Percentiles rank a stretch among this genome's conserved stretches.
Conservation (phyloP, 64 coral and sea anemone genomes). For the Montipora foliosa region DNA sequence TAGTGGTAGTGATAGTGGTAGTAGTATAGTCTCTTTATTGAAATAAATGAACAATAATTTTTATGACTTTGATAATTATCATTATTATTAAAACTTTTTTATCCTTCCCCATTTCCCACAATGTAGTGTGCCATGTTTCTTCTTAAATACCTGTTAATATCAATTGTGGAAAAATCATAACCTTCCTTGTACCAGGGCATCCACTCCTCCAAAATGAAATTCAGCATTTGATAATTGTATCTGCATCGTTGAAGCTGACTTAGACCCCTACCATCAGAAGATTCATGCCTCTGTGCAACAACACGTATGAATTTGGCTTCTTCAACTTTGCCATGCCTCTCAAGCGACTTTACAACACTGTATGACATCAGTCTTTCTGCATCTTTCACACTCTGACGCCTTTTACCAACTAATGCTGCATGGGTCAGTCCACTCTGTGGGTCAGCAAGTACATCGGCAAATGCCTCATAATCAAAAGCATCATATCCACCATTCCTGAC, state of each 20-base stretch:
- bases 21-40: no score
- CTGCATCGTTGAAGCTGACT: slow-evolving; percentile 30
- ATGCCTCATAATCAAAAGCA: not conserved
- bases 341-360: slow-evolving; percentile 30
- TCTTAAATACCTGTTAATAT: not conserved
- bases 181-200: slow-evolving; percentile 43
- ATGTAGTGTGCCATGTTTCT: no score
- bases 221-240: slow-evolving; percentile 63
- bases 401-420: slow-evolving; percentile 34
- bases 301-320: slow-evolving; percentile 60
- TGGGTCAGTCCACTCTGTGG: slow-evolving; percentile 49
- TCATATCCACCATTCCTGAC: not conserved
- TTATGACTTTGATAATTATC: no score
- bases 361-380: slow-evolving; percentile 41
- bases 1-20: no score
- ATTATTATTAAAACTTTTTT: no score
- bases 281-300: slow-evolving; percentile 44
- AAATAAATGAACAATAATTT: no score
- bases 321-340: not conserved
- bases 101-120: no score
- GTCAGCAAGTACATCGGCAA: slow-evolving; percentile 4
- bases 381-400: slow-evolving; percentile 55
- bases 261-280: slow-evolving; percentile 45
- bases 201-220: slow-evolving; percentile 52
- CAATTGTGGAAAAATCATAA: slow-evolving; percentile 73